Evolutionary conservation across 2,797 vertebrate species (phyloP).

Genomic region (Botia kubotai): DNA sequence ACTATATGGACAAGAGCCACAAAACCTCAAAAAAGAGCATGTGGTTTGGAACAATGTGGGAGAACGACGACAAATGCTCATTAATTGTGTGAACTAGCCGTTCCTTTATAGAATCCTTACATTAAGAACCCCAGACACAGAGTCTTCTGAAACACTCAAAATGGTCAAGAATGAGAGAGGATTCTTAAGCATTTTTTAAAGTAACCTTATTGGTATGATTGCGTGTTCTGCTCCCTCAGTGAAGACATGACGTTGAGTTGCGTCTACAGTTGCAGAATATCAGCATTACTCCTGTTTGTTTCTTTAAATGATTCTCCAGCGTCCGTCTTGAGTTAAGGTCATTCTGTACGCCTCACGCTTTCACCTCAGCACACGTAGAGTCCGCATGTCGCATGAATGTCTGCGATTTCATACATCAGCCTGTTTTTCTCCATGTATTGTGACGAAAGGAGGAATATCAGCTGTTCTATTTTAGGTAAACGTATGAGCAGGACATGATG

Average conservation of each 20-base stretch:
- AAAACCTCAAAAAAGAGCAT: background rate
- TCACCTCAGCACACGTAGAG: constrained; percentile 34
- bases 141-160: background rate
- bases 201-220: constrained; percentile 31
- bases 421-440: constrained; percentile 15
- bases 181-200: constrained; percentile 7
- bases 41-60: no score
- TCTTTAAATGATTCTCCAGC: constrained; percentile 51
- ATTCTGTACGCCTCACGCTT: constrained; percentile 36
- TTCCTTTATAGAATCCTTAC: background rate
- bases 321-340: constrained; percentile 46
- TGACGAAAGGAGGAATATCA: constrained; percentile 17
- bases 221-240: constrained; percentile 3
- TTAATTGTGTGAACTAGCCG: no score
- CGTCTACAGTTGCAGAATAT: constrained; percentile 38
- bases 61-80: no score
- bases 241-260: constrained; percentile 34
- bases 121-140: background rate
- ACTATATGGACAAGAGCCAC: background rate
- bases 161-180: background rate
- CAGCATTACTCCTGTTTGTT: constrained; percentile 51
- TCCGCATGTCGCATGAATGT: constrained; percentile 22
- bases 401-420: constrained; percentile 21
- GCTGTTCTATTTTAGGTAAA: constrained; percentile 15
- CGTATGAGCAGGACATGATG: background rate